Conservation (phyloP, 2,888 invertebrate species). For the Nomada flava region DNA sequence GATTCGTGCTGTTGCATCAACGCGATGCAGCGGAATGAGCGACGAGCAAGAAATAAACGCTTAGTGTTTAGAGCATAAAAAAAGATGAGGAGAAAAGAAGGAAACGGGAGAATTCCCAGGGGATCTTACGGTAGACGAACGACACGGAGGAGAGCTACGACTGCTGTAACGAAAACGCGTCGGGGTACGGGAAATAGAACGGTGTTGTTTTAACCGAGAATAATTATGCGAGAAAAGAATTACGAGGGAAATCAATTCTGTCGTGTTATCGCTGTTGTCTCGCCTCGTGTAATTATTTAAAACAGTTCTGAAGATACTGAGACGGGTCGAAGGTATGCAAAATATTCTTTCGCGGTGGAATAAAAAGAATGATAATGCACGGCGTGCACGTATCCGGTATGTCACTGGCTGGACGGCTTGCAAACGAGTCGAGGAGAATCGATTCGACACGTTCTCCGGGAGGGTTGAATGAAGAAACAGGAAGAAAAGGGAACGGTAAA, state of each 20-base stretch:
- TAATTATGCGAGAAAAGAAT: slow-evolving; percentile 1
- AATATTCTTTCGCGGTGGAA: neutral
- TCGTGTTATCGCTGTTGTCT: neutral
- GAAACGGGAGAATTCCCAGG: slow-evolving; percentile 41
- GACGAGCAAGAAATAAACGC: slow-evolving; percentile 39
- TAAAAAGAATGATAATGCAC: slow-evolving; percentile 30
- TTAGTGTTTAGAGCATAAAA: neutral
- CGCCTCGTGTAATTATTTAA: neutral
- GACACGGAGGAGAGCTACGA: neutral
- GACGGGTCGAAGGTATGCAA: slow-evolving; percentile 6
- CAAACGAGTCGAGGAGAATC: slow-evolving; percentile 75
- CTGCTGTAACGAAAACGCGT: neutral
- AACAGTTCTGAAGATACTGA: neutral
- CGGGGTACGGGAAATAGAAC: slow-evolving; percentile 31
- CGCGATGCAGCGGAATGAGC: slow-evolving; percentile 44
- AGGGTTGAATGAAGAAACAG: slow-evolving; percentile 58
- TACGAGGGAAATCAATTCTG: neutral
- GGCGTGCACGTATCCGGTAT: slow-evolving; percentile 53
- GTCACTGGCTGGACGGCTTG: slow-evolving; percentile 63
- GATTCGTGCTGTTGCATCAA: slow-evolving; percentile 47
- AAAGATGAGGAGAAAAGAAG: neutral
- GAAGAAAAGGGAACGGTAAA: slow-evolving; percentile 54
- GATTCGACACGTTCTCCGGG: slow-evolving; percentile 69
- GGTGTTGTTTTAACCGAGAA: slow-evolving; percentile 30
- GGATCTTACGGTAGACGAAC: slow-evolving; percentile 30